Conservation (phyloP, 2,113 vertebrate species). For the Triplophysa siluroides region DNA sequence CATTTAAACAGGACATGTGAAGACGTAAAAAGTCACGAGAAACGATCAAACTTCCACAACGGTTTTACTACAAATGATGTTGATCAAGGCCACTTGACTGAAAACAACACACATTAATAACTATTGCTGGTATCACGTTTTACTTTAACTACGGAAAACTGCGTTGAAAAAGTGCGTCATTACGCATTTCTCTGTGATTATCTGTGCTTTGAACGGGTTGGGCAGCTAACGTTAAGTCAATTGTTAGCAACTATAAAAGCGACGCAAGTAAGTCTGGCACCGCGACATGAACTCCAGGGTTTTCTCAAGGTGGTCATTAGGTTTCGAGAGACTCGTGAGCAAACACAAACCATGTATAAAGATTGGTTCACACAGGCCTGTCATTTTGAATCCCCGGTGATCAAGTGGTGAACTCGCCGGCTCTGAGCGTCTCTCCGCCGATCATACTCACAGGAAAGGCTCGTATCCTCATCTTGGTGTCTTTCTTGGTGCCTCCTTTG, state of each 20-base stretch:
- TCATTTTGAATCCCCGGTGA: constrained; percentile 58
- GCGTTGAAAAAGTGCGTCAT: background rate
- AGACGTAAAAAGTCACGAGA: background rate
- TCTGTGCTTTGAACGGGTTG: background rate
- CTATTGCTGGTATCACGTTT: too few relatives aligned
- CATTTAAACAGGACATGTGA: background rate
- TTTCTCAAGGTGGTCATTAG: background rate
- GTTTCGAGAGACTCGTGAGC: background rate
- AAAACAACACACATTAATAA: too few relatives aligned
- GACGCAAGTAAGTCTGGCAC: background rate
- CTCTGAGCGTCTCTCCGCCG: constrained; percentile 55
- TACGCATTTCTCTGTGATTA: background rate
- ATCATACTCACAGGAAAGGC: constrained; percentile 92
- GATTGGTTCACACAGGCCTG: constrained; percentile 44
- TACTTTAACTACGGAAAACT: background rate
- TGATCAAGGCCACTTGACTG: background rate
- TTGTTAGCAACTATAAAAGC: background rate
- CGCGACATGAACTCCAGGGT: background rate
- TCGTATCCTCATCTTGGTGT: constrained; percentile 99
- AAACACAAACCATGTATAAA: background rate
- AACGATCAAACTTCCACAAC: background rate
- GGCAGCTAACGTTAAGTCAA: background rate
- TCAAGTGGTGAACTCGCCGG: constrained; percentile 57
- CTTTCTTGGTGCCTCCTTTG: constrained; percentile 97
- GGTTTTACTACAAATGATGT: background rate